Evolutionary conservation across 2,888 invertebrate genomes (phyloP).

Genomic region (Geophilus truncorum): DNA sequence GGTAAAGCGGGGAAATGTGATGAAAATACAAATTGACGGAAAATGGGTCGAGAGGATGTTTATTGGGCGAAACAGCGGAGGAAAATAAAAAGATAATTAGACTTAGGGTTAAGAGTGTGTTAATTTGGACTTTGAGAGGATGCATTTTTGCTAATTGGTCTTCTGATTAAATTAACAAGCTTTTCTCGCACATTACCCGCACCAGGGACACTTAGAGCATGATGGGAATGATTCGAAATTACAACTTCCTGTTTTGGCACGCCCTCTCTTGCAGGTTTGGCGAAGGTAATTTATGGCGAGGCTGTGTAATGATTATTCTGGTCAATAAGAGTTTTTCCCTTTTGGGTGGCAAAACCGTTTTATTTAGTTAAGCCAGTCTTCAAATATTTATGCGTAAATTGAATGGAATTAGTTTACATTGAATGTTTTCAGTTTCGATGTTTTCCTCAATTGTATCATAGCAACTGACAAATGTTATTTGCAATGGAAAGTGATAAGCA

Average conservation of each 20-base stretch:
- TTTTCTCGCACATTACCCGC: constrained; percentile 7
- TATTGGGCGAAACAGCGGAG: not conserved
- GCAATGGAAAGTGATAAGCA: not conserved
- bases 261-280: not conserved
- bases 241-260: not conserved
- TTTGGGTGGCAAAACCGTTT: not conserved
- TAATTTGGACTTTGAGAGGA: constrained; percentile 16
- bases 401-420: constrained; percentile 2
- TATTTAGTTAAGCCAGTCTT: not conserved
- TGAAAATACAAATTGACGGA: not conserved
- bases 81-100: constrained; percentile 11
- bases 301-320: not conserved
- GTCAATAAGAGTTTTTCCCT: not conserved
- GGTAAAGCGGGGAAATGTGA: not conserved
- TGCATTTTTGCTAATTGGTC: constrained; percentile 20
- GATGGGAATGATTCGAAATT: not conserved
- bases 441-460: constrained; percentile 10
- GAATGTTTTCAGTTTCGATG: not conserved
- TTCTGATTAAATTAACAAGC: constrained; percentile 16
- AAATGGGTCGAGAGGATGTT: not conserved
- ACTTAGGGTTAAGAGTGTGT: constrained; percentile 1
- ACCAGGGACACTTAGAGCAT: not conserved
- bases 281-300: not conserved
- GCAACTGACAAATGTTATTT: constrained; percentile 7
- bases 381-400: not conserved